Conservation (phyloP, 2,888 invertebrate genomes). For the Trypoxylon attenuatum region DNA sequence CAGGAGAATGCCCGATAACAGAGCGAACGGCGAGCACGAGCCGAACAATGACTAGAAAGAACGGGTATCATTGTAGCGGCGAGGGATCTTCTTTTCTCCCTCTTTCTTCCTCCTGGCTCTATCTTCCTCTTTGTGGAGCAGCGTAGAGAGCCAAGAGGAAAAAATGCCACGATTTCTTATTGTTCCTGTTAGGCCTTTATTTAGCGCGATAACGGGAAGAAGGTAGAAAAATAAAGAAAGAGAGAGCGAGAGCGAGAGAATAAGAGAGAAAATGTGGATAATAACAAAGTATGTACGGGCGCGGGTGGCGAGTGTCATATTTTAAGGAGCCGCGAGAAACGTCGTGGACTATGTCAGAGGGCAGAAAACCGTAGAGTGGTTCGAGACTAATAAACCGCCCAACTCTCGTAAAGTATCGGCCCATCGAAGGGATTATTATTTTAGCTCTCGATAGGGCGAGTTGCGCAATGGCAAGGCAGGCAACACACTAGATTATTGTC, state of each 20-base stretch:
- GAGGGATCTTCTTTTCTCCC: too few relatives aligned
- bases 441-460: slow-evolving; percentile 30
- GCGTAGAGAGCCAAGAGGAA: too few relatives aligned
- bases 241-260: not conserved
- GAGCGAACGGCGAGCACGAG: not conserved
- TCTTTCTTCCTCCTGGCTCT: too few relatives aligned
- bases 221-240: not conserved
- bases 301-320: not conserved
- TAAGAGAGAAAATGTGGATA: not conserved
- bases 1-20: not conserved
- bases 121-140: too few relatives aligned
- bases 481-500: slow-evolving; percentile 23
- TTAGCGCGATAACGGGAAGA: too few relatives aligned
- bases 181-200: too few relatives aligned
- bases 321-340: not conserved
- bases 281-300: not conserved
- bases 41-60: slow-evolving; percentile 18
- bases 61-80: too few relatives aligned
- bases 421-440: slow-evolving; percentile 23
- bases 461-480: slow-evolving; percentile 15
- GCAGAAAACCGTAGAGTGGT: slow-evolving; percentile 1
- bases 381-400: slow-evolving; percentile 30
- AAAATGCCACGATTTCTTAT: too few relatives aligned
- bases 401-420: slow-evolving; percentile 26
- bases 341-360: not conserved